Conservation (phyloP, 2,888 invertebrate species). For the Panopea generosa region DNA sequence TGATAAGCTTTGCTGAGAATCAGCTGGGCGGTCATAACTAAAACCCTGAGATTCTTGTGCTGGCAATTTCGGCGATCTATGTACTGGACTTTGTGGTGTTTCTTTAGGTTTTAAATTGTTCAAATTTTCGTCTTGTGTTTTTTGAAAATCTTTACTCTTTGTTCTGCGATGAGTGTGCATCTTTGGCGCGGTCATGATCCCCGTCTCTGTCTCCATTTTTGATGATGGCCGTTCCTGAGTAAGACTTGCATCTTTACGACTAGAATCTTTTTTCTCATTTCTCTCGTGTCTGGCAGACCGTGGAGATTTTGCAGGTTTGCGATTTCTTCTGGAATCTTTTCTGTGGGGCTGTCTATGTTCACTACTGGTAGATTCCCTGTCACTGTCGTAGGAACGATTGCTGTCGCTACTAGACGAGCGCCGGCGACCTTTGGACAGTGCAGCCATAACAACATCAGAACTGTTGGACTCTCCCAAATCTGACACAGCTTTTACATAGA, state of each 20-base stretch:
- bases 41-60: slow-evolving; percentile 63
- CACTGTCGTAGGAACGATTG: slow-evolving; percentile 73
- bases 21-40: slow-evolving; percentile 51
- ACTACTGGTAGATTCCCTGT: slow-evolving; percentile 73
- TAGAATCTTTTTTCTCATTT: slow-evolving; percentile 50
- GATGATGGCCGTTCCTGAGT: slow-evolving; percentile 58
- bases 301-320: slow-evolving; percentile 55
- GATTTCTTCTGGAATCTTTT: slow-evolving; percentile 52
- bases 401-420: slow-evolving; percentile 69
- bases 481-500: slow-evolving; percentile 81
- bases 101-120: slow-evolving; percentile 57
- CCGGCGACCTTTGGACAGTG: slow-evolving; percentile 65
- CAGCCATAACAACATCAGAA: slow-evolving; percentile 79
- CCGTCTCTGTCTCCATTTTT: slow-evolving; percentile 55
- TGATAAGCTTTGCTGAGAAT: slow-evolving; percentile 65
- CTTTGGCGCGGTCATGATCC: slow-evolving; percentile 71
- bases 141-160: slow-evolving; percentile 63
- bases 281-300: slow-evolving; percentile 48
- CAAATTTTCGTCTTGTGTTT: slow-evolving; percentile 24
- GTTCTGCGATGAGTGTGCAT: slow-evolving; percentile 73
- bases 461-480: slow-evolving; percentile 81
- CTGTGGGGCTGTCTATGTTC: slow-evolving; percentile 64
- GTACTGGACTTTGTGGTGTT: slow-evolving; percentile 49
- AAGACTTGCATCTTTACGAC: slow-evolving; percentile 53
- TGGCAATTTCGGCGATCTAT: slow-evolving; percentile 42